Base-by-base conservation (phyloP, 2,888 invertebrate species). In the Harmothoe impar region DNA sequence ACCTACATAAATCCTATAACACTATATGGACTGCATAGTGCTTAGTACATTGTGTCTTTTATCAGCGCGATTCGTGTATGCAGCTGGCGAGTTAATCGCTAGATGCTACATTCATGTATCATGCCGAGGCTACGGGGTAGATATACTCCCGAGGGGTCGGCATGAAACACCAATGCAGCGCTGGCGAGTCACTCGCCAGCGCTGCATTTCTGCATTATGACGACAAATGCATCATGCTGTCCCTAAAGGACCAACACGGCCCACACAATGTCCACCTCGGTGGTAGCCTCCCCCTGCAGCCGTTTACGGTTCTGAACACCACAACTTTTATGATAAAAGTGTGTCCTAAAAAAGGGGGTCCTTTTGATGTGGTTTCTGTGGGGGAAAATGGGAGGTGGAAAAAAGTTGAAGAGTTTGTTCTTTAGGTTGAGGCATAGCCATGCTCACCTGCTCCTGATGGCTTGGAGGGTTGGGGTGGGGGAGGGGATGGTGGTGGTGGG, bases 291-390 rank as follows among this genome's bases (percentile, higher is more conserved):
- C 15, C 29, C 72, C 72, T 72, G 29, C 12, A 29, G 72, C 25
- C 72, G 72, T 72, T 72, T 72, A 72, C 72, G 72, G 72, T 72
- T 25, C 29, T 29, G n/a, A 29, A 62, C 25, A 72, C 72, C 72
- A 72, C 25, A 72, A 72, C 72, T 72, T 29, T 72, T 72, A 72
- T 72, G 15, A 72, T 72, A 29, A 72, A 72, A 7, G 29, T 72
- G 72, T 25, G 12, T 7, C 62, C 1, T 25, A 72, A 72, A 72
- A 72, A 72, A 72, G 72, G 23, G 23, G 23, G n/a, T n/a, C 29
- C 72, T 72, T 72, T 72, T 72, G 72, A 72, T 72, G 72, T 72
- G 72, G 72, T 29, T 72, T 25, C 72, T 72, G 72, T 72, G 72
- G 72, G n/a, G 29, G 3, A 72, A 72, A 72, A n/a, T 72, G 29